Evolutionary conservation across 2,888 invertebrate species (phyloP), one percentile per base, ranked within the genome.

Genomic region (Cylloceria caligata): DNA sequence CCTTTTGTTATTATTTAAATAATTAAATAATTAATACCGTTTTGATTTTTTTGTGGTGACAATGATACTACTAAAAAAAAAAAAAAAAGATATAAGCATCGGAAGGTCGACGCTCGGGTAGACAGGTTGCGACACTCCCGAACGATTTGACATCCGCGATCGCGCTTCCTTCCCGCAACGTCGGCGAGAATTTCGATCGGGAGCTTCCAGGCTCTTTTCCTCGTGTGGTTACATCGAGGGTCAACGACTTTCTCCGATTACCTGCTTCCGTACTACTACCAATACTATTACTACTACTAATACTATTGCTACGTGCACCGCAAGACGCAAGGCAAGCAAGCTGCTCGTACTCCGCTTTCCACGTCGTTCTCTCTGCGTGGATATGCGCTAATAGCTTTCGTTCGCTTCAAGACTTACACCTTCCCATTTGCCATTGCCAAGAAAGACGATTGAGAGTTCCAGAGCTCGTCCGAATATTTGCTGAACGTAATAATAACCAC

Each of bases 171-270:
- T 74, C 36, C 74, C 76, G 80, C 77, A 55, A 62, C 72, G 71
- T 84, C 71, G 57, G 77, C 84, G 62, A 49, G 49, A 72, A 79
- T 79, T 84, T 78, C 80, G 52, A 77, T 82, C 72, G 72, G 77
- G 65, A 74, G 64, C 34, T 60, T 65, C 60, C 57, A 42, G 42
- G 60, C 65, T 72, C 60, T 67, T 79, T 36, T 69, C 69, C 27
- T 62, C 74, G 71, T 69, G 73, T 74, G 39, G 76, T 80, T 84
- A 78, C 84, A 77, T 80, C 81, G 85, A 87, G 88, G 90, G 90
- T 90, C 90, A 88, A 90, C 87, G 90, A 90, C 90, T 90, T 90
- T 88, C 90, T 90, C 89, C 89, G 88, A 90, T 89, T 90, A 90
- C 89, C 85, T 83, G 84, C 86, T 60, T 19, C n/a, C 30, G 76